phyloP scores from a whole-genome alignment of 2,797 vertebrate genomes.

The Geotrypetes seraphini region DNA sequence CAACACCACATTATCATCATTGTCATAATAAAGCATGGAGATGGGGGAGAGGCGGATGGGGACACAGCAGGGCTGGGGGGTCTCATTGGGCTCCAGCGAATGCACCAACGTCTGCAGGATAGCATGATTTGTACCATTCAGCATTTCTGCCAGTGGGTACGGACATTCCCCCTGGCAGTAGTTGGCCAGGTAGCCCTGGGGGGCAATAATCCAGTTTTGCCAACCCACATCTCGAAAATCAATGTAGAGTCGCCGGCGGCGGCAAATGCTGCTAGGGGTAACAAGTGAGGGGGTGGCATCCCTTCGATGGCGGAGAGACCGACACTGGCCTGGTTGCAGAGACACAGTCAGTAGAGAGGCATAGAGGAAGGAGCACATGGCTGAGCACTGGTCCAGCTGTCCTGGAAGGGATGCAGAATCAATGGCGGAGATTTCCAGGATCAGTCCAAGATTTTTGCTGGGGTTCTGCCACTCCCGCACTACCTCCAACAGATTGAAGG shows the following conservation, averaged over 20 bases:
- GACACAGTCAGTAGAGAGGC: conserved; percentile 70
- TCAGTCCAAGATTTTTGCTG: conserved; percentile 50
- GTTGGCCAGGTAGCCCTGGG: conserved; percentile 89
- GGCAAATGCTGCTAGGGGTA: conserved; percentile 62
- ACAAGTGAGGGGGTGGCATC: conserved; percentile 8
- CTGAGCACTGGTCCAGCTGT: not conserved
- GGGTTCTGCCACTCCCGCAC: conserved; percentile 40
- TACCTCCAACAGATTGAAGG: conserved; percentile 59
- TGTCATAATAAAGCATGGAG: conserved; percentile 90
- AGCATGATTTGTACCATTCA: conserved; percentile 84
- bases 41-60: conserved; percentile 81
- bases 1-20: conserved; percentile 88
- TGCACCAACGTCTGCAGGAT: conserved; percentile 86
- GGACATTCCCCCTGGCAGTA: conserved; percentile 86
- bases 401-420: rapidly evolving
- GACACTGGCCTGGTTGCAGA: conserved; percentile 66
- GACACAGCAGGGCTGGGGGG: conserved; percentile 82
- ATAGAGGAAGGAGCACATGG: conserved; percentile 31
- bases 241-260: conserved; percentile 73
- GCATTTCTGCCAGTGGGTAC: conserved; percentile 70
- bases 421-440: conserved; percentile 44
- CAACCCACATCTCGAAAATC: conserved; percentile 90
- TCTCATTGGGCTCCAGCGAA: conserved; percentile 61
- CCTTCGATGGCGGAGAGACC: conserved; percentile 40
- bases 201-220: conserved; percentile 94